A percentile compares a stretch with the other conserved stretches of the same genome.
Conservation (phyloP, 2,113 vertebrate species). For the Lycocorax pyrrhopterus region DNA sequence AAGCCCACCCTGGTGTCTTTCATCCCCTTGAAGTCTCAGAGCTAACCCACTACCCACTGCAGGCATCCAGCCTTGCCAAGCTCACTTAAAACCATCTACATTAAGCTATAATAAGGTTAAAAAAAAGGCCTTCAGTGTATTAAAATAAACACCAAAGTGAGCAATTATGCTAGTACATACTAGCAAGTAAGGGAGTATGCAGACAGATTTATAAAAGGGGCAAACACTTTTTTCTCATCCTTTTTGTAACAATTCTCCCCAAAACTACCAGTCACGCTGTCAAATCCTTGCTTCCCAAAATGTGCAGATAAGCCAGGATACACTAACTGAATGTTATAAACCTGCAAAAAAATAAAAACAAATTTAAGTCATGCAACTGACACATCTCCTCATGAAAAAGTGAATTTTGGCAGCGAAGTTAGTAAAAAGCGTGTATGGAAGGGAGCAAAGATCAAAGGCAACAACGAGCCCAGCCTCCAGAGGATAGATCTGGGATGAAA, state of each 20-base stretch:
- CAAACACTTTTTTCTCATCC: not conserved
- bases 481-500: not conserved
- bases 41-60: constrained; percentile 24
- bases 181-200: not conserved
- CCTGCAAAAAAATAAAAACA: not conserved
- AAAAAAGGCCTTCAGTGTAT: not conserved
- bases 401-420: not conserved
- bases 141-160: not conserved
- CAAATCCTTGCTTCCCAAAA: not conserved
- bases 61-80: constrained; percentile 24
- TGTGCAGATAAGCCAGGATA: not conserved
- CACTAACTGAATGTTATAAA: not conserved
- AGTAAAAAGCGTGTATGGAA: not conserved
- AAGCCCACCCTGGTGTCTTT: constrained; percentile 61
- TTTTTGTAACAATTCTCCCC: not conserved
- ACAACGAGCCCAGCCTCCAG: not conserved
- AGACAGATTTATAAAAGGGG: not conserved
- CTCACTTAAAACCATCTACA: not conserved
- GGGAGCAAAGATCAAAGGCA: not conserved
- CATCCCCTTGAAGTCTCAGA: constrained; percentile 36
- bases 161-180: not conserved
- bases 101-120: not conserved
- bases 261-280: not conserved
- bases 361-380: not conserved
- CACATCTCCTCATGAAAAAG: not conserved